Evolutionary conservation across 2,797 vertebrate species (phyloP).

Genomic region (Fratercula arctica): DNA sequence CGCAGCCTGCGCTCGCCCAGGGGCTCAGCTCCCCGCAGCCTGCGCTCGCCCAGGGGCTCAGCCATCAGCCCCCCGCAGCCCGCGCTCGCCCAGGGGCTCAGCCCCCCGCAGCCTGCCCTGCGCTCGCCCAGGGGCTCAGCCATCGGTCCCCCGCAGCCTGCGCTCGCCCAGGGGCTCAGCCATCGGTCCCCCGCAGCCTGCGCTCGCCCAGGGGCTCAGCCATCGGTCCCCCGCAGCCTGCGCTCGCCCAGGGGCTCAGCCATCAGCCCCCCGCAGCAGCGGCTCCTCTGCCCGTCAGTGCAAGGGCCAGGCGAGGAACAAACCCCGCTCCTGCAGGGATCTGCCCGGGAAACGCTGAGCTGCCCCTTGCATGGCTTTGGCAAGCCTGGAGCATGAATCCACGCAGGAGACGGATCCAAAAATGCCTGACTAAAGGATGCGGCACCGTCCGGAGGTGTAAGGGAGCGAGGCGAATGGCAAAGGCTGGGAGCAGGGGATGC

Average conservation of each 20-base stretch:
- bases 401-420: fast-evolving
- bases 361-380: background rate
- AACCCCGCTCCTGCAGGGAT: background rate
- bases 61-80: background rate
- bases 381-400: fast-evolving
- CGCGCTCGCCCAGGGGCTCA: too few relatives aligned
- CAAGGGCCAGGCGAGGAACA: background rate
- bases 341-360: background rate
- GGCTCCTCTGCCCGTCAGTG: background rate
- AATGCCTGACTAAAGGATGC: fast-evolving
- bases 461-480: background rate
- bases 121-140: too few relatives aligned
- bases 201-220: too few relatives aligned
- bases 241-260: too few relatives aligned
- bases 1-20: background rate
- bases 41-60: too few relatives aligned
- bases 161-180: too few relatives aligned
- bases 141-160: background rate
- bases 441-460: fast-evolving
- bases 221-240: background rate
- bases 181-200: too few relatives aligned
- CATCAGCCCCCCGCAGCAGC: background rate
- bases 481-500: background rate
- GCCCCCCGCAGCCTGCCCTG: background rate
- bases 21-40: background rate